phyloP scores from a whole-genome alignment of 2,888 invertebrate species.

The Cataglyphis albicans region DNA sequence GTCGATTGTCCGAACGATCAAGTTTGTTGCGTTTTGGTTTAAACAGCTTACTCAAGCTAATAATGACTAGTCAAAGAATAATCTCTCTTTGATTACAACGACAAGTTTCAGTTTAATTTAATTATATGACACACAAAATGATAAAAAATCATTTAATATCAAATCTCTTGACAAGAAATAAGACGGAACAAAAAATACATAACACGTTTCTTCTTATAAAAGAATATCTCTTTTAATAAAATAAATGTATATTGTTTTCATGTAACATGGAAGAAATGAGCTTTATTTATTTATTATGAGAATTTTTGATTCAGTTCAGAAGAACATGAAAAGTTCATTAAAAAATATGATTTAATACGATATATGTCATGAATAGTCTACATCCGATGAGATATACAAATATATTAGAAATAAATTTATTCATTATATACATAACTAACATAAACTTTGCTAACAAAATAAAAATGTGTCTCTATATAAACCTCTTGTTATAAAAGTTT shows the following conservation, averaged over 20 bases:
- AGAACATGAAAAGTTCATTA: background rate
- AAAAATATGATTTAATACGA: background rate
- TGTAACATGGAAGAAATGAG: conserved; percentile 37
- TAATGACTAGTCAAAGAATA: background rate
- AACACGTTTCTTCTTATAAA: background rate
- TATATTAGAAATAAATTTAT: background rate
- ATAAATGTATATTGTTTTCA: background rate
- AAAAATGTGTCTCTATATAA: background rate
- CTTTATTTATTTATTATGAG: conserved; percentile 57
- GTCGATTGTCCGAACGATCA: conserved; percentile 59
- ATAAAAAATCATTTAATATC: background rate
- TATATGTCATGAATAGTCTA: background rate
- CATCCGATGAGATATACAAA: background rate
- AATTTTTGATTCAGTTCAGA: background rate
- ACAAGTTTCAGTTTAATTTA: conserved; percentile 7
- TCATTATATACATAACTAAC: background rate
- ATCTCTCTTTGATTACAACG: conserved; percentile 9
- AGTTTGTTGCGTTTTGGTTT: conserved; percentile 69
- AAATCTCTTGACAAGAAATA: background rate
- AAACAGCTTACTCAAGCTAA: conserved; percentile 22
- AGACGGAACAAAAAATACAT: background rate
- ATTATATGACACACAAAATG: background rate
- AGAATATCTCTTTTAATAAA: background rate
- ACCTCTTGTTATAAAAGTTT: background rate
- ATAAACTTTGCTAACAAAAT: background rate